phyloP scores from a whole-genome alignment of 2,888 invertebrate genomes.

The Erebia aethiops region DNA sequence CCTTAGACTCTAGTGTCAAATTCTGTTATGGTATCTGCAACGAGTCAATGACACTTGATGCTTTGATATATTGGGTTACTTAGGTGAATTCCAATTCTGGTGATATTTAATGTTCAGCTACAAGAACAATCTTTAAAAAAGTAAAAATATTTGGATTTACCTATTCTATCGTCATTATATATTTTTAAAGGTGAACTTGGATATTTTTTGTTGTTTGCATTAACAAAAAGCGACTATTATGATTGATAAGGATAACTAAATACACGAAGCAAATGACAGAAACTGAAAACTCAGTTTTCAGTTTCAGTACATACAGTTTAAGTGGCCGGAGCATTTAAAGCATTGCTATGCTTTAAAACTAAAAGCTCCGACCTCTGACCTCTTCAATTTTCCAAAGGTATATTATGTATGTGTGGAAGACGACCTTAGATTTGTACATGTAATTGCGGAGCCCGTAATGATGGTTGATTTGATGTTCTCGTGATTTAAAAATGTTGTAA shows the following conservation, averaged over 20 bases:
- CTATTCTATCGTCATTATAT: not conserved
- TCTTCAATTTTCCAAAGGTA: too few species aligned
- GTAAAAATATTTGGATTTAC: not conserved
- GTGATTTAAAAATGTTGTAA: slow-evolving; percentile 42
- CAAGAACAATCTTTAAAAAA: not conserved
- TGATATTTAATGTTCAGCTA: not conserved
- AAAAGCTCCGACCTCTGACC: too few species aligned
- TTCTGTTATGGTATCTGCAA: slow-evolving; percentile 28
- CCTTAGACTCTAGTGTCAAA: slow-evolving; percentile 36
- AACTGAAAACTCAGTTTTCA: too few species aligned
- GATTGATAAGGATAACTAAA: not conserved
- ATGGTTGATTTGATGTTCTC: slow-evolving; percentile 45
- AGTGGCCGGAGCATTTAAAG: too few species aligned
- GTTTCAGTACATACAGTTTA: too few species aligned
- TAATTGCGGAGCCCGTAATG: slow-evolving; percentile 47
- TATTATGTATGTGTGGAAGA: slow-evolving; percentile 5
- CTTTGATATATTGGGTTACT: slow-evolving; percentile 20
- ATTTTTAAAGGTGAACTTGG: not conserved
- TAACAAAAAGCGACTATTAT: too few species aligned
- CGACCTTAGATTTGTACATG: slow-evolving; percentile 29
- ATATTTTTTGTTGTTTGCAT: too few species aligned
- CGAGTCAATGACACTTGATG: slow-evolving; percentile 23
- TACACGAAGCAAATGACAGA: not conserved
- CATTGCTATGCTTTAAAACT: too few species aligned
- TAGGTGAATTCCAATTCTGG: slow-evolving; percentile 1